Conservation (phyloP, 1,140 invertebrate genomes). For the Papilio xuthus region DNA sequence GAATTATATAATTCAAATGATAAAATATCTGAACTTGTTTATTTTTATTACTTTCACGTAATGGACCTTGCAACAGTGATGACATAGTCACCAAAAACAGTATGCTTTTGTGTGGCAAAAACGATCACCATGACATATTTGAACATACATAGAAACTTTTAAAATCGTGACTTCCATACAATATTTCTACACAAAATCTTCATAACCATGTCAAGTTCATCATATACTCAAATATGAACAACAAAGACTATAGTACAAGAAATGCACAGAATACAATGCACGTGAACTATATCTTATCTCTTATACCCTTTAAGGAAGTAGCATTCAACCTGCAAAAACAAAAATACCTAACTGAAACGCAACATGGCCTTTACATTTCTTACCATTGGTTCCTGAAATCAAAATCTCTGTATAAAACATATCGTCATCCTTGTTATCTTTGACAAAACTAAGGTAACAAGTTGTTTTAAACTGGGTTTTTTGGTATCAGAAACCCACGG, state of each 20-base stretch:
- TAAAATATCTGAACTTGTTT: too few species aligned
- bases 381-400: too few species aligned
- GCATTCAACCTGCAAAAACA: background rate
- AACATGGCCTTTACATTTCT: background rate
- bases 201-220: constrained; percentile 3
- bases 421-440: too few species aligned
- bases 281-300: background rate
- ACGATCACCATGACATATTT: constrained; percentile 22
- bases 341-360: background rate
- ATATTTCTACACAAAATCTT: background rate
- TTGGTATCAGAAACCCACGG: too few species aligned
- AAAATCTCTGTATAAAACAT: too few species aligned
- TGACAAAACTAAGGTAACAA: too few species aligned
- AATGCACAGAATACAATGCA: background rate
- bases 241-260: background rate
- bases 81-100: background rate
- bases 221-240: constrained; percentile 5
- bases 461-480: too few species aligned
- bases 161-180: constrained; percentile 12
- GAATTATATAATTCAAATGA: background rate
- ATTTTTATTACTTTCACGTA: too few species aligned
- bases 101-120: background rate
- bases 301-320: background rate
- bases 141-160: background rate
- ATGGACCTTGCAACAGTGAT: background rate